Base-by-base conservation (phyloP, 2,113 vertebrate genomes). In the Cygnus atratus region DNA sequence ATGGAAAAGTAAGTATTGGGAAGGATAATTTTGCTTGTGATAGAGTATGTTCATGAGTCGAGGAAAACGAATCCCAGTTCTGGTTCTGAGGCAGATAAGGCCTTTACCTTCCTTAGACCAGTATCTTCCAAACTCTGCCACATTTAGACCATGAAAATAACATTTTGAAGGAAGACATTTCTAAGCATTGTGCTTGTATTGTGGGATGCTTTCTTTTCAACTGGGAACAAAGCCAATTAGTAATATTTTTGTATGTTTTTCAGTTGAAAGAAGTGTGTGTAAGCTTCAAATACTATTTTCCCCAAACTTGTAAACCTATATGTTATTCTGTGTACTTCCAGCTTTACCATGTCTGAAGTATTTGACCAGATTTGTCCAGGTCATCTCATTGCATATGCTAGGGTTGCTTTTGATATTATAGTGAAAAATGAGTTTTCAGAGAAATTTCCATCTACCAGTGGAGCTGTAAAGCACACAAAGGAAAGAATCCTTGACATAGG, bases 171-270 rank as follows among this genome's bases (percentile, higher is more conserved):
- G 61, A 91, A 63, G 55, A 55, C 2, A 43, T 43, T 59, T 89
- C 41, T 58, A 48, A 50, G 28, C 39, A 44, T 88, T 8, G 4
- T 52, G 6, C 22, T 84, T 65, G 9, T 73, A 65, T 65, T 74
- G 59, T 84, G 67, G 80, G 37, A 61, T 16, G 1, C 11, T 82
- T 68, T 82, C 31, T 63, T 65, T 76, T 83, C 57, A 74, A 7
- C 21, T 44, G 11, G 2, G 1, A 4, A 6, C 0, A 1, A 52
- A 21, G 9, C 73, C 46, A 48, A 12, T 31, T 11, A 58, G 4
- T 73, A 35, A 6, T 62, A 3, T 22, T 43, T 57, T 29, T n/a
- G 0, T 61, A 11, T 18, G 84, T 65, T 59, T 44, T 89, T 58
- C 44, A 67, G 1, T 9, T 44, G 11, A 57, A 52, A n/a, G 17